phyloP scores from a whole-genome alignment of 2,113 vertebrate species.

The Paralichthys olivaceus region DNA sequence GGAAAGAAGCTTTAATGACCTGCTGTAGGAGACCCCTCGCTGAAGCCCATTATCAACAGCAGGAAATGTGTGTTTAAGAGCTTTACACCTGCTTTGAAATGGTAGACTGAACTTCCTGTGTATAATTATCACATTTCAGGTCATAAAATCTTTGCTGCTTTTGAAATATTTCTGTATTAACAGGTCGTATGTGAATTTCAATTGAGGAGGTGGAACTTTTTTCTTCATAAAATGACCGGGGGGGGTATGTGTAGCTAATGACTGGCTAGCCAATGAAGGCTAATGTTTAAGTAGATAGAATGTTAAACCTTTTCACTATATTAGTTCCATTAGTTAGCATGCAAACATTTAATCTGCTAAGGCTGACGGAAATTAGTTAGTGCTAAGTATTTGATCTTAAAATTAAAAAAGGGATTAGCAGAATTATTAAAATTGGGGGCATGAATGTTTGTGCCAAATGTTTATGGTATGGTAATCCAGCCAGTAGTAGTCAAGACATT shows the following conservation, averaged over 20 bases:
- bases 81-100: constrained; percentile 51
- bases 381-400: too few species aligned
- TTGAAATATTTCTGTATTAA: background rate
- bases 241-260: background rate
- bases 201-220: constrained; percentile 8
- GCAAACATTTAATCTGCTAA: background rate
- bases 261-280: background rate
- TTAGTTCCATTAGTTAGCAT: too few species aligned
- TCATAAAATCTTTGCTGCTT: constrained; percentile 17
- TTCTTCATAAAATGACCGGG: background rate
- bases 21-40: constrained; percentile 25
- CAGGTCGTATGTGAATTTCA: background rate
- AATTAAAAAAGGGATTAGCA: too few species aligned
- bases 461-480: background rate
- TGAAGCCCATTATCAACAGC: constrained; percentile 48
- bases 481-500: too few species aligned
- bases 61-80: constrained; percentile 46
- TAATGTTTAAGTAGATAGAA: background rate
- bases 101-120: constrained; percentile 53
- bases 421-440: too few species aligned
- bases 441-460: background rate
- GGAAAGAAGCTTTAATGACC: constrained; percentile 43
- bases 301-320: too few species aligned
- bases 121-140: constrained; percentile 59
- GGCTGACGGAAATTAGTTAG: background rate